phyloP scores from a whole-genome alignment of 2,113 vertebrate species.

The Eulacestoma nigropectus region DNA sequence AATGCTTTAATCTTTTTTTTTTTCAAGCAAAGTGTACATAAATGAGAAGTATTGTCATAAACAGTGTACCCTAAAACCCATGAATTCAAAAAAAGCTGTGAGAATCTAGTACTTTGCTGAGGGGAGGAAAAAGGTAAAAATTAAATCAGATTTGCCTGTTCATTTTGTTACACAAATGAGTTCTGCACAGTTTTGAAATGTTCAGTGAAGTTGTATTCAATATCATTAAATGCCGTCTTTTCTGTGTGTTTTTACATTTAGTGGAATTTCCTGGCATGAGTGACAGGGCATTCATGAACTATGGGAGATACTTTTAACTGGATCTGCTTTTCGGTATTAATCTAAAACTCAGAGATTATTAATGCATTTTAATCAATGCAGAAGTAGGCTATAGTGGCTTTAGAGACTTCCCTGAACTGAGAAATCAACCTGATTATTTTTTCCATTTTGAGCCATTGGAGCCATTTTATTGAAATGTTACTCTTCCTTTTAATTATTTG shows the following conservation, averaged over 20 bases:
- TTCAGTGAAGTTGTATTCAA: neutral
- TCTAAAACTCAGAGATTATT: neutral
- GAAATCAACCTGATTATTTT: neutral
- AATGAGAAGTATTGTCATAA: neutral
- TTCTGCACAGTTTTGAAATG: neutral
- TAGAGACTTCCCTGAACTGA: neutral
- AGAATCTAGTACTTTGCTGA: neutral
- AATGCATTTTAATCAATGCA: neutral
- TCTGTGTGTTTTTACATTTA: neutral
- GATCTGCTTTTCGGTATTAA: neutral
- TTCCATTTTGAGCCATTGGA: neutral
- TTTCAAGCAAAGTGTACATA: neutral
- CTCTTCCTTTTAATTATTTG: neutral
- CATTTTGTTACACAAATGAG: neutral
- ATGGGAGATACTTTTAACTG: neutral
- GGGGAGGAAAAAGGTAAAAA: neutral
- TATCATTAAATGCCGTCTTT: neutral
- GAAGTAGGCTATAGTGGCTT: neutral
- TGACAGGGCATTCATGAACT: neutral
- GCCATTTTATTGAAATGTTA: neutral
- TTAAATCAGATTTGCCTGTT: neutral
- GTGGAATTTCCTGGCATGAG: neutral
- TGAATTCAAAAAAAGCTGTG: neutral
- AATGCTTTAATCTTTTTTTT: neutral
- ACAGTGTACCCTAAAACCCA: neutral